Conservation (phyloP, 2,888 invertebrate species). For the Scaptomyza tumidula region DNA sequence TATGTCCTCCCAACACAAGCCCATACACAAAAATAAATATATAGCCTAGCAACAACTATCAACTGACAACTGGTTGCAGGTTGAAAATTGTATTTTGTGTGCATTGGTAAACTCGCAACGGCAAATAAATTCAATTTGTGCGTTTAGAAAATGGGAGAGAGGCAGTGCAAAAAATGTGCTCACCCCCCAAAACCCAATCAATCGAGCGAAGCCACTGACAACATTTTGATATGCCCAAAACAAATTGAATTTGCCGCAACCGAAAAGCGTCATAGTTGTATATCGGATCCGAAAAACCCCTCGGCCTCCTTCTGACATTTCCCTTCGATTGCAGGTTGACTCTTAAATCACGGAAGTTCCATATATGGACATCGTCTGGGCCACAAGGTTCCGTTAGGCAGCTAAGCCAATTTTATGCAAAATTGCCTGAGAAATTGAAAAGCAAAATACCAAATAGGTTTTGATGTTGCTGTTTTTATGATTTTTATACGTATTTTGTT, state of each 20-base stretch:
- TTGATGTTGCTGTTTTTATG: constrained; percentile 26
- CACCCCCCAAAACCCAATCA: constrained; percentile 42
- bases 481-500: constrained; percentile 17
- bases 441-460: constrained; percentile 53
- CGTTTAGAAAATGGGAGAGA: constrained; percentile 51
- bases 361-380: constrained; percentile 61
- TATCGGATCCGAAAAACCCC: constrained; percentile 1
- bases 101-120: constrained; percentile 74
- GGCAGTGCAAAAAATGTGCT: constrained; percentile 11
- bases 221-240: constrained; percentile 79
- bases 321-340: constrained; percentile 1
- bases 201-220: constrained; percentile 56
- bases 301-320: not conserved
- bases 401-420: constrained; percentile 72
- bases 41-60: constrained; percentile 33
- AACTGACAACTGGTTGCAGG: constrained; percentile 29
- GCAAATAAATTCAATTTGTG: constrained; percentile 78
- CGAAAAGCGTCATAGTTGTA: constrained; percentile 55
- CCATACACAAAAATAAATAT: constrained; percentile 7
- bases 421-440: constrained; percentile 77
- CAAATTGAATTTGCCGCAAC: constrained; percentile 74
- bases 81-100: constrained; percentile 66
- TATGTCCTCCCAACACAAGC: constrained; percentile 24
- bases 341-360: constrained; percentile 37
- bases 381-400: constrained; percentile 25